Base-by-base conservation (phyloP, 2,888 invertebrate genomes). In the Hyppa rectilinea region DNA sequence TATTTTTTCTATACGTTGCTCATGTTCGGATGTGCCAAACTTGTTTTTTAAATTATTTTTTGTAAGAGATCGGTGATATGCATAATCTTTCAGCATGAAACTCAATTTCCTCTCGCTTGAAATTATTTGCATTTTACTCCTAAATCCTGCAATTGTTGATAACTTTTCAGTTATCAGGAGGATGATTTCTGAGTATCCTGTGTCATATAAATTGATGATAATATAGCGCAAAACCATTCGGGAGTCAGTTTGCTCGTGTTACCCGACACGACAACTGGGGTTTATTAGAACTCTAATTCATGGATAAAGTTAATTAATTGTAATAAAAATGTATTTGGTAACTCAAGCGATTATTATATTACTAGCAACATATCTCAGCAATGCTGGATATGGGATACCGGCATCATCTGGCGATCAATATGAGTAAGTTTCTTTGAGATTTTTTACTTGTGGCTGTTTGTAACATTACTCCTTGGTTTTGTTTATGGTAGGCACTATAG, bases 161-260 rank as follows among this genome's bases (percentile, higher is more conserved):
- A 87, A 87, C 29, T 73, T 83, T 80, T 78, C 78, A 76, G 78
- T 85, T 91, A 91, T 89, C 91, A 80, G 78, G 82, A 90, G 89
- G 89, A 91, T 90, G 88, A 87, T 85, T 87, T 85, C 78, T 64
- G 75, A 83, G 83, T 90, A 87, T 92, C 92, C 91, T 89, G 90
- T 88, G 90, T 89, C 88, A 90, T 87, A 82, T 88, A 90, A 88
- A 83, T 69, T 71, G 87, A 88, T 88, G 89, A 88, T 85, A 89
- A 78, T 87, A 86, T 83, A 84, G 75, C 58, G 78, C 78, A 78
- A 82, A 82, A 85, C 77, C 75, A 83, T 85, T 88, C 82, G 75
- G 81, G 78, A 87, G 81, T 91, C 92, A 94, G 93, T 94, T 76
- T 83, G 86, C 88, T 89, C 89, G 89, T 83, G 90, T 87, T 87